These are phyloP conservation scores for Cariama cristata DNA, from an alignment of 2,113 vertebrate genomes.

Conservation along the genomic window DNA sequence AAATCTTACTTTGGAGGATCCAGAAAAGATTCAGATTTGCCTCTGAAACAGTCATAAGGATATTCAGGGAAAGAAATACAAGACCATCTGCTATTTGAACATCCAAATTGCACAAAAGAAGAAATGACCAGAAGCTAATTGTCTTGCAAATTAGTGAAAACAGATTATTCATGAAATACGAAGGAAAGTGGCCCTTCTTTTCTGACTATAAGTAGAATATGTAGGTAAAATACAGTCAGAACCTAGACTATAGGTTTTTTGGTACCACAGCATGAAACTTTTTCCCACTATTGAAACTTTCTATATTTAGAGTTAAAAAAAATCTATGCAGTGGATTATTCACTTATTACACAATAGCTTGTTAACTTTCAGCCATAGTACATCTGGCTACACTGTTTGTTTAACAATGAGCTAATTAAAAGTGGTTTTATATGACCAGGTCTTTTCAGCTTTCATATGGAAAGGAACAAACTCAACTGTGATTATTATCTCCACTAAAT, in stretches of 20 bases:
- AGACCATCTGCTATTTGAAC: not conserved
- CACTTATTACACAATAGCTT: not conserved
- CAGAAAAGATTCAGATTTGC: not conserved
- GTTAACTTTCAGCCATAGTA: not conserved
- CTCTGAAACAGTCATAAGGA: not conserved
- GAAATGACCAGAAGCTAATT: not conserved
- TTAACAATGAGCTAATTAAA: not conserved
- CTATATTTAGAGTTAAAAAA: not conserved
- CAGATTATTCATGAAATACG: not conserved
- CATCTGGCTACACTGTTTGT: not conserved
- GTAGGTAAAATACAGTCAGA: not conserved
- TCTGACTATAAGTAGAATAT: not conserved
- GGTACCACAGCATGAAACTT: rapidly evolving
- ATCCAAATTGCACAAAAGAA: not conserved
- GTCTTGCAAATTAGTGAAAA: not conserved
- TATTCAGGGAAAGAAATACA: not conserved
- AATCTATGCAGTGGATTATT: not conserved
- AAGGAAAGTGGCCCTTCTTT: not conserved
- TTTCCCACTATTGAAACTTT: not conserved
- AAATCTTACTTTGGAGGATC: rapidly evolving
- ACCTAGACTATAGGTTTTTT: not conserved
- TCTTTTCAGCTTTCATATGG: not conserved
- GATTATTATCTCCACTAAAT: not conserved
- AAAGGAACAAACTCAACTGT: not conserved
- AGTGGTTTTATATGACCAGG: not conserved